Conservation (phyloP, 2,888 invertebrate species). For the Rhamnusium bicolor region DNA sequence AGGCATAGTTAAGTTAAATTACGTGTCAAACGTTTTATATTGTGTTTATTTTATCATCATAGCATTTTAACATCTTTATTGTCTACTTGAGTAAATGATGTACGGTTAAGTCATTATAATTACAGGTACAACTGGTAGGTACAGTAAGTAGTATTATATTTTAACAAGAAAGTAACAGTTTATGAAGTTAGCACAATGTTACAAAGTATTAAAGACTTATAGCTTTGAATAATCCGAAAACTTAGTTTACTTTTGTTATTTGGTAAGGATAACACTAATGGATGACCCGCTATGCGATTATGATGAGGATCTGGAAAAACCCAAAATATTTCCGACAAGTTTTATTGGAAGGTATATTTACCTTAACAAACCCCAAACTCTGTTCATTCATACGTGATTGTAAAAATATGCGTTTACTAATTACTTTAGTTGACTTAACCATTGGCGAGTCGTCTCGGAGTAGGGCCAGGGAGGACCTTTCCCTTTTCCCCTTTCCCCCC, state of each 20-base stretch:
- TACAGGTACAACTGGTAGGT: neutral
- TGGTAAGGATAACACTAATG: conserved; percentile 4
- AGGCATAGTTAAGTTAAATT: no score
- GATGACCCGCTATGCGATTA: neutral
- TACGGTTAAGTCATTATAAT: neutral
- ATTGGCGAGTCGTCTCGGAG: no score
- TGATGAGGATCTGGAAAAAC: conserved; percentile 1
- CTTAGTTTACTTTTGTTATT: conserved; percentile 6
- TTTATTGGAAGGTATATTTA: neutral
- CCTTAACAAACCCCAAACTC: no score
- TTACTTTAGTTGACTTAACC: no score
- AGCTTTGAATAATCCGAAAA: neutral
- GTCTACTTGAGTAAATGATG: neutral
- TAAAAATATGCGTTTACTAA: no score
- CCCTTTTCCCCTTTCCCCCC: no score
- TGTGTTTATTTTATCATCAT: neutral
- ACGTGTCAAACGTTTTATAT: neutral
- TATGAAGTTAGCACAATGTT: neutral
- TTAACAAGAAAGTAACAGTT: neutral
- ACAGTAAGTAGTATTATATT: neutral
- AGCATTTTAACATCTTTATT: neutral
- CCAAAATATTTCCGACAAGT: neutral
- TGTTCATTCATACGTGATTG: no score
- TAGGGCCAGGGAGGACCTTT: no score
- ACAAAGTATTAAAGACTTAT: neutral